These are phyloP conservation scores for Microcebus griseorufus DNA, from an alignment of 2,113 vertebrate genomes.

Conservation along the genomic window DNA sequence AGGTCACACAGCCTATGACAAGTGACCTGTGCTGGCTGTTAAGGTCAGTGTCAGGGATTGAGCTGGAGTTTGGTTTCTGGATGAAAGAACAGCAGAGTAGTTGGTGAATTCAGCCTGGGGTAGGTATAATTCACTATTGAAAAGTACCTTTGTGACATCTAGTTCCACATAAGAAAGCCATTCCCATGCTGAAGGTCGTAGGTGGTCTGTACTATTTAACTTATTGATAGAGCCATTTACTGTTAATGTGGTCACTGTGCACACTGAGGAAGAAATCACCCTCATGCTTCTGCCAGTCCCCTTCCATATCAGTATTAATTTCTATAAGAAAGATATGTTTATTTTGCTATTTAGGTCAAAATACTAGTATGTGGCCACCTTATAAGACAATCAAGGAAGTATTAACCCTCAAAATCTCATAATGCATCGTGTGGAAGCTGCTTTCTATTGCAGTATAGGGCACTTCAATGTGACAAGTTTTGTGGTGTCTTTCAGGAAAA, in stretches of 20 bases:
- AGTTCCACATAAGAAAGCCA: fast-evolving
- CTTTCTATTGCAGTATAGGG: not conserved
- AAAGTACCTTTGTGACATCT: not conserved
- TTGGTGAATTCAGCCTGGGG: not conserved
- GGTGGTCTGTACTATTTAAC: not conserved
- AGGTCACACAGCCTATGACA: not conserved
- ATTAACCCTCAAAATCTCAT: not conserved
- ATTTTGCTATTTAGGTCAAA: not conserved
- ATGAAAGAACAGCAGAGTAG: not conserved
- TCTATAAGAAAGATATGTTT: not conserved
- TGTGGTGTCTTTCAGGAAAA: not conserved
- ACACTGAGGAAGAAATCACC: not conserved
- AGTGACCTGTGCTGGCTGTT: not conserved
- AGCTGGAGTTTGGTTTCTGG: not conserved
- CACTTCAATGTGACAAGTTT: not conserved
- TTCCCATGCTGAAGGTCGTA: not conserved
- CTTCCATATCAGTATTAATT: not conserved
- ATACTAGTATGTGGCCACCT: not conserved
- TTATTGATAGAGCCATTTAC: not conserved
- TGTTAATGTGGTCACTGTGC: not conserved
- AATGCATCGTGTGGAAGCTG: not conserved
- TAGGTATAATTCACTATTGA: not conserved
- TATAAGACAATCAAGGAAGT: not conserved
- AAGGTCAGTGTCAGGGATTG: not conserved
- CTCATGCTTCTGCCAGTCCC: not conserved